These are phyloP conservation scores for Cheumatopsyche charites DNA, from an alignment of 1,140 invertebrate genomes.

Conservation along the genomic window DNA sequence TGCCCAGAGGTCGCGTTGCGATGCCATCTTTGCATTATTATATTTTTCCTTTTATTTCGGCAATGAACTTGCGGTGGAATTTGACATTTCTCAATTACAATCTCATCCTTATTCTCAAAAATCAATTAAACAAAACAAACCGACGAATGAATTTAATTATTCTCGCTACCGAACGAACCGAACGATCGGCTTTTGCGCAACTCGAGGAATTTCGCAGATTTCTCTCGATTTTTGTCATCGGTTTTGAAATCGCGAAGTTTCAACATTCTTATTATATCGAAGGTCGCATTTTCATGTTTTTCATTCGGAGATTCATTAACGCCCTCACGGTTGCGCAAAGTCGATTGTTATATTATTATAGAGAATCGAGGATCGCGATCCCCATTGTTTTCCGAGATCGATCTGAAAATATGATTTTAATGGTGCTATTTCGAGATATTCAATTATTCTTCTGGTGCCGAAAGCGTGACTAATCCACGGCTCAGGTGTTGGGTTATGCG, in stretches of 20 bases:
- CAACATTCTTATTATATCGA: neutral
- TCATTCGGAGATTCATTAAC: too few species aligned
- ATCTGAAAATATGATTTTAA: too few species aligned
- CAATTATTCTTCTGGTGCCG: neutral
- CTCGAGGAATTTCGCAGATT: constrained; percentile 11
- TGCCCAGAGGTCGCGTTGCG: constrained; percentile 8
- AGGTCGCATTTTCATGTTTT: constrained; percentile 9
- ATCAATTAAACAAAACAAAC: neutral
- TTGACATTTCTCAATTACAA: constrained; percentile 34
- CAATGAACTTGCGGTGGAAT: constrained; percentile 40
- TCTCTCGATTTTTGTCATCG: neutral
- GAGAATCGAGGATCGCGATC: too few species aligned
- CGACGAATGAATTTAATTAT: too few species aligned
- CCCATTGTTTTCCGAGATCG: too few species aligned
- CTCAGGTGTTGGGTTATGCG: neutral
- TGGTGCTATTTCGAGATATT: too few species aligned
- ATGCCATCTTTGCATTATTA: constrained; percentile 13
- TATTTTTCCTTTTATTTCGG: constrained; percentile 6
- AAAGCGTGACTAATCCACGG: constrained; percentile 13
- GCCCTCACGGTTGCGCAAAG: too few species aligned
- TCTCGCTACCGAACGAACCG: too few species aligned
- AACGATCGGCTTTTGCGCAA: neutral
- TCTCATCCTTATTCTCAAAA: neutral
- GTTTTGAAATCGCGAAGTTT: neutral
- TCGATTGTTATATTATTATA: too few species aligned